Conservation (phyloP, 2,797 vertebrate genomes). For the Sebastes paucispinis region DNA sequence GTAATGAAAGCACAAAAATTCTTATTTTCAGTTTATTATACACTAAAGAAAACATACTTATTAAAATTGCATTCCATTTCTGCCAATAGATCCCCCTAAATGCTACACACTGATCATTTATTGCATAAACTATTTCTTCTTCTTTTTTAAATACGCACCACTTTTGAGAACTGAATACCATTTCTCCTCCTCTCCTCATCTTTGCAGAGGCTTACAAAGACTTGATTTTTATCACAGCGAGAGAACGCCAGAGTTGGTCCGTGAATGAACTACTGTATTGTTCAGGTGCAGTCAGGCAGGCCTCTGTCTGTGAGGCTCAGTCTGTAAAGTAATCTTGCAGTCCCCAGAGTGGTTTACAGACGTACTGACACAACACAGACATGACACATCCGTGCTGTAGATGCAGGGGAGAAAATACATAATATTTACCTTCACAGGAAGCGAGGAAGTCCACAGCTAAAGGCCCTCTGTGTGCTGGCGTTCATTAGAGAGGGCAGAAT, state of each 20-base stretch:
- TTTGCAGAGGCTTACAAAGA: constrained; percentile 59
- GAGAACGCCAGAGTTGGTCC: constrained; percentile 33
- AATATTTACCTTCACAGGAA: constrained; percentile 64
- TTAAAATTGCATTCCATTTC: background rate
- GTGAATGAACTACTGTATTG: constrained; percentile 75
- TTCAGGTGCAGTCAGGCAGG: constrained; percentile 62
- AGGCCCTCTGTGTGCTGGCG: constrained; percentile 40
- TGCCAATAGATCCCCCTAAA: too few relatives aligned
- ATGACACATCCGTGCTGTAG: constrained; percentile 32
- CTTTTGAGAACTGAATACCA: constrained; percentile 5
- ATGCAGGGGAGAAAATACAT: constrained; percentile 27
- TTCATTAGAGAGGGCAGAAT: constrained; percentile 41
- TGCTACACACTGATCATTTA: background rate
- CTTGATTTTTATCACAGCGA: constrained; percentile 61
- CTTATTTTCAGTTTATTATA: background rate
- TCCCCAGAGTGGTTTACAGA: constrained; percentile 47
- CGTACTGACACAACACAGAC: constrained; percentile 43
- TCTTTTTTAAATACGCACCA: constrained; percentile 31
- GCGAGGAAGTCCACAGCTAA: constrained; percentile 40
- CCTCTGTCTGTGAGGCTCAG: constrained; percentile 45
- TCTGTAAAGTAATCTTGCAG: constrained; percentile 61
- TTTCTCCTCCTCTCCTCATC: constrained; percentile 35
- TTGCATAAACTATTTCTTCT: background rate
- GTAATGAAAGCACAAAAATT: background rate
- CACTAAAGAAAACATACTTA: background rate